Evolutionary conservation across 2,888 invertebrate species (phyloP), one percentile per base, ranked within the genome.

Genomic region (Aphodius sticticus): DNA sequence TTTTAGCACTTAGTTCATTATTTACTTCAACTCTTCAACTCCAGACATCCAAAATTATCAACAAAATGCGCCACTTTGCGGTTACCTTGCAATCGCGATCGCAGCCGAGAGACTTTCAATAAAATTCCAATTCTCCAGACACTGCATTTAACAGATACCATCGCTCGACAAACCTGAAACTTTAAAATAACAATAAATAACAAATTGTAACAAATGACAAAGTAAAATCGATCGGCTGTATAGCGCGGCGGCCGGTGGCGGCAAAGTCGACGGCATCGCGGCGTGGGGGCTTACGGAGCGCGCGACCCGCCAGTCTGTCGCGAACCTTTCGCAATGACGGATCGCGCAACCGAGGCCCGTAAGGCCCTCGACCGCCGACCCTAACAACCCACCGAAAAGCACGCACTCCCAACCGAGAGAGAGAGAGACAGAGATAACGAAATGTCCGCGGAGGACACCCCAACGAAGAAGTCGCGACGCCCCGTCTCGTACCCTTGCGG

Each of bases 401-500:
- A 91, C 53, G 53, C 53, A 53, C 12, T 35, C n/a, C 72, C 38
- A 70, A 15, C 53, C 15, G 53, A 76, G 75, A n/a, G 6, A 74
- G 12, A 35, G 15, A 35, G 35, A 74, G n/a, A 35, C n/a, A 36
- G 15, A 76, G 16, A 7, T 7, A 76, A 16, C 16, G 15, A 75
- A n/a, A 75, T 35, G 15, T 75, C 75, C 35, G 74, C 35, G 35
- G 37, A 36, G 74, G 74, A 36, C 37, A 37, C 75, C 7, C 69
- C 16, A 69, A 78, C 15, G 69, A 71, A 75, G 16, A 82, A 79
- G 75, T n/a, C 74, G 16, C 16, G 36, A 74, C 82, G 89, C 79
- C 89, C 89, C 81, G 84, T 88, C 9, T 89, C 89, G 74, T 89
- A 89, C 81, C 89, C 89, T 16, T 87, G 87, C 84, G 89, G 88